Evolutionary conservation across 1,140 invertebrate genomes (phyloP).

Genomic region (Anoplophora glabripennis): DNA sequence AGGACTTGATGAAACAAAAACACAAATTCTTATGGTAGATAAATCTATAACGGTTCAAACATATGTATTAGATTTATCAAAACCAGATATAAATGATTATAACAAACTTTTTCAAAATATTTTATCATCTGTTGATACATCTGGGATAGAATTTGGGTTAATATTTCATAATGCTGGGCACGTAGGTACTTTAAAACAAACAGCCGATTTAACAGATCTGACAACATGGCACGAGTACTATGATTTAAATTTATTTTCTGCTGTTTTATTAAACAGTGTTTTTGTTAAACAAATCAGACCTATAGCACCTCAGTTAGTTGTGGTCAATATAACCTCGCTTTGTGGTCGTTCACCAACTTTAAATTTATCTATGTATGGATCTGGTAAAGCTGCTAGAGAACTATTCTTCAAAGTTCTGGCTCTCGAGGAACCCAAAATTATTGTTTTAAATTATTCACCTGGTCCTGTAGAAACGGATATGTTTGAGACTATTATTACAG

Average conservation of each 20-base stretch:
- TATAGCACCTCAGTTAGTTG: conserved; percentile 52
- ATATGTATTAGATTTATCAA: conserved; percentile 59
- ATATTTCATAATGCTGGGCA: conserved; percentile 90
- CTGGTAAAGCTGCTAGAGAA: conserved; percentile 87
- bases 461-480: conserved; percentile 92
- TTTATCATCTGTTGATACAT: conserved; percentile 44
- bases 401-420: conserved; percentile 88
- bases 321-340: conserved; percentile 88
- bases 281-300: conserved; percentile 61
- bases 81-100: conserved; percentile 51
- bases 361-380: conserved; percentile 76
- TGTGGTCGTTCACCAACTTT: conserved; percentile 73
- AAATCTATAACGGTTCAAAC: conserved; percentile 53
- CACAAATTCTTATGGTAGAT: conserved; percentile 53
- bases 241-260: conserved; percentile 77
- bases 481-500: conserved; percentile 64
- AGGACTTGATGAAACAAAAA: conserved; percentile 63
- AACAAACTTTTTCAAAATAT: conserved; percentile 51
- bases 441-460: conserved; percentile 89
- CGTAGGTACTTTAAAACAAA: conserved; percentile 70
- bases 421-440: conserved; percentile 70
- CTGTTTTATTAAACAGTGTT: conserved; percentile 72
- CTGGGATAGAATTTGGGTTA: conserved; percentile 61
- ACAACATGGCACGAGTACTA: conserved; percentile 66
- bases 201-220: conserved; percentile 59